phyloP scores from a whole-genome alignment of 2,113 vertebrate genomes.

The Chiloscyllium plagiosum region DNA sequence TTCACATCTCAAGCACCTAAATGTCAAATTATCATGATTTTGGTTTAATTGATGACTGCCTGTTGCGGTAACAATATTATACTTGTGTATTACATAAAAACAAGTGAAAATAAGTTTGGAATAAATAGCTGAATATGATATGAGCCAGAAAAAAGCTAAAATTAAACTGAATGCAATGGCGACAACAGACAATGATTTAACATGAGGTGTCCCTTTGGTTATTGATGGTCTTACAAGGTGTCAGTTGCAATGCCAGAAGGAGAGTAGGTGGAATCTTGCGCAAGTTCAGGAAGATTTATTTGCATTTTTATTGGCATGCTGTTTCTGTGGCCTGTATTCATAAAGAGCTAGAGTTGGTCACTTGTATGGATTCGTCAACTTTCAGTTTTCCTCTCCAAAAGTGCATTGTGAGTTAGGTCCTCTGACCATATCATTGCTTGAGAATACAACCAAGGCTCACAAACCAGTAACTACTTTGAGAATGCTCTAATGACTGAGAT shows the following conservation, averaged over 20 bases:
- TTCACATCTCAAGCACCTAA: neutral
- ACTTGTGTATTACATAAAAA: neutral
- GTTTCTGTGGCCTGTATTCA: neutral
- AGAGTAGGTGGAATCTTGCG: neutral
- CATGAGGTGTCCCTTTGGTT: neutral
- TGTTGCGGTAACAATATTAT: constrained; percentile 4
- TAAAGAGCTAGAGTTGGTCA: neutral
- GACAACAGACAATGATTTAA: neutral
- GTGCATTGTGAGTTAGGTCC: neutral
- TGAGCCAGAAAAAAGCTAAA: neutral
- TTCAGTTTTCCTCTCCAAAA: neutral
- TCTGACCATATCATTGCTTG: neutral
- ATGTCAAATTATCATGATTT: constrained; percentile 24
- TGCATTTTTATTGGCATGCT: neutral
- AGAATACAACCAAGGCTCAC: neutral
- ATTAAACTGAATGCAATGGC: constrained; percentile 12
- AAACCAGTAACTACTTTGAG: neutral
- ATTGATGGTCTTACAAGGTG: neutral
- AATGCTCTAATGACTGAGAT: neutral
- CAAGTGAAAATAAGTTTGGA: neutral
- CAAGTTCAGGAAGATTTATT: neutral
- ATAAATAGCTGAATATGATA: neutral
- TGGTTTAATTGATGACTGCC: neutral
- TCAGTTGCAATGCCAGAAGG: constrained; percentile 3
- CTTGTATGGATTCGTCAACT: neutral